Evolutionary conservation across 2,113 vertebrate genomes (phyloP), one percentile per base, ranked within the genome.

Genomic region (Macquaria ambigua): DNA sequence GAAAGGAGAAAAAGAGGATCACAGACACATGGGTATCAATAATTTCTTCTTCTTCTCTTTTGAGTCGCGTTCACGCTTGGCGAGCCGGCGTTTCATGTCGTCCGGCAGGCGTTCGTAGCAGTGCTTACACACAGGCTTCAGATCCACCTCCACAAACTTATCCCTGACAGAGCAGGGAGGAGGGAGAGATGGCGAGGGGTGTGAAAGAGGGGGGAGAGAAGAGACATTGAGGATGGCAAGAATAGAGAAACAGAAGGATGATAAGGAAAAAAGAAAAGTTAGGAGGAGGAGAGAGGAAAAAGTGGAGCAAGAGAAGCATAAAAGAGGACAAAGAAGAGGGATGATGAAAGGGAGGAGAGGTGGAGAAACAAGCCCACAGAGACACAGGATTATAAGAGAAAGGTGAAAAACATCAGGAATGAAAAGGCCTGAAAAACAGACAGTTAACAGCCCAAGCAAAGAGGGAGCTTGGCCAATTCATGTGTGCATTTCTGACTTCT

Each of bases 121-220:
- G 93, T 97, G 97, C 94, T 98, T 99, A 96, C 98, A 99, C 94
- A 99, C 97, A 39, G 98, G 98, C 94, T 98, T 99, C 94, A 99
- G 96, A 94, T 99, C 98, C 94, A 99, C 97, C 95, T 99, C 98
- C 95, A 99, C 97, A 97, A 99, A 99, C 88, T 98, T 99, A 95
- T 99, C 97, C 95, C 98, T 99, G 97, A 89, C 61, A 18, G 78
- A 77, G 77, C 86, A 87, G 92, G 91, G 87, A 93, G 87, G 92
- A 92, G 93, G 39, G 90, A 91, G 91, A 92, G 74, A 75, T 52
- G 90, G 81, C 79, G 68, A 83, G 50, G 46, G 37, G 76, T 61
- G 61, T 39, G 83, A 50, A 50, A 87, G 85, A 92, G 71, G 41
- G 76, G 82, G 81, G 76, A 81, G 79, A 92, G 74, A 53, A 83